A percentile compares a stretch with the other conserved stretches of the same genome.
Evolutionary conservation across 2,113 vertebrate species (phyloP).

Genomic region (Syngnathus floridae): DNA sequence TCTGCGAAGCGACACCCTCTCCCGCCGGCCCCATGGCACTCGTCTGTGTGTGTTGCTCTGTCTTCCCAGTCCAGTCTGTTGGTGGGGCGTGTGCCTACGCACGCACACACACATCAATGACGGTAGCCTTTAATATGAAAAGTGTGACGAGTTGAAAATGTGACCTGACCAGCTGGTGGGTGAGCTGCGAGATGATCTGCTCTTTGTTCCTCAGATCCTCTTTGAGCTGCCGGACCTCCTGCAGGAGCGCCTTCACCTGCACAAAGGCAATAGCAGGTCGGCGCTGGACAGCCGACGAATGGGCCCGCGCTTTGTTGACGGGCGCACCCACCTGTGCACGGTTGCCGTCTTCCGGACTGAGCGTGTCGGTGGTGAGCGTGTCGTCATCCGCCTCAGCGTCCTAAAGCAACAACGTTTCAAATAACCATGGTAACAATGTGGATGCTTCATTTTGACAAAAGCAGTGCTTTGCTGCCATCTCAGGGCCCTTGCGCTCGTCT

Average conservation of each 20-base stretch:
- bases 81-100: constrained; percentile 33
- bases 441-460: no score
- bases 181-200: constrained; percentile 79
- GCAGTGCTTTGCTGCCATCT: no score
- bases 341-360: constrained; percentile 43
- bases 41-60: constrained; percentile 46
- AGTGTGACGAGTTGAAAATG: background rate
- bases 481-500: constrained; percentile 16
- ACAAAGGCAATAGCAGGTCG: background rate
- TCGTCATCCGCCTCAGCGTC: constrained; percentile 55
- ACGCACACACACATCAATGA: background rate
- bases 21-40: constrained; percentile 9
- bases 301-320: no score
- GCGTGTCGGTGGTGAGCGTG: constrained; percentile 48
- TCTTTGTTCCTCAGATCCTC: constrained; percentile 84
- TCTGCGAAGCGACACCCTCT: constrained; percentile 46
- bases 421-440: background rate
- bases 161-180: constrained; percentile 68
- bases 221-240: constrained; percentile 84
- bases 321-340: constrained; percentile 1
- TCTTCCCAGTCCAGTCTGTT: constrained; percentile 17
- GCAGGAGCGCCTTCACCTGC: constrained; percentile 80
- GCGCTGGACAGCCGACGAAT: constrained; percentile 6
- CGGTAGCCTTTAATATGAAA: no score
- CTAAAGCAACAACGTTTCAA: constrained; percentile 13